A percentile compares a stretch with the other conserved stretches of the same genome.
These are phyloP conservation scores for Drosophila teissieri DNA, from an alignment of 1,140 invertebrate species.

Conservation along the genomic window DNA sequence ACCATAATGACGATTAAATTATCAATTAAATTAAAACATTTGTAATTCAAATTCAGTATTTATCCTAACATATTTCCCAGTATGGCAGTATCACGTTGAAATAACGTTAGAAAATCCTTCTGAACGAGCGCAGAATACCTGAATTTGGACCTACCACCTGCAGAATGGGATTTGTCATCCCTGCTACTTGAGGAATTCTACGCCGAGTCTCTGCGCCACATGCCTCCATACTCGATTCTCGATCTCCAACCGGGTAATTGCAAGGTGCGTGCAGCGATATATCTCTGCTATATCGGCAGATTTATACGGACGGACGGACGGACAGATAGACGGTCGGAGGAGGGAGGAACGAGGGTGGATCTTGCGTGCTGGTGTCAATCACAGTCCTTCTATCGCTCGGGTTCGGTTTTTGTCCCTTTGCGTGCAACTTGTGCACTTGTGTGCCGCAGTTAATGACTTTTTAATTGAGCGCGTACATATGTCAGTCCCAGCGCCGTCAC, in stretches of 20 bases:
- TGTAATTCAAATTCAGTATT: too few species aligned
- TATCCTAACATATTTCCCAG: too few species aligned
- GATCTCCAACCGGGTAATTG: slow-evolving; percentile 10
- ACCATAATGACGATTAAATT: too few species aligned
- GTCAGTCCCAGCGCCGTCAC: slow-evolving; percentile 71
- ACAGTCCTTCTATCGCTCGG: slow-evolving; percentile 46
- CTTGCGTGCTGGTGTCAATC: slow-evolving; percentile 76
- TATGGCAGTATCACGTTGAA: not conserved
- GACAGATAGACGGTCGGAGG: not conserved
- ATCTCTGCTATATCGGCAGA: slow-evolving; percentile 6
- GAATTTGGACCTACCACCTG: slow-evolving; percentile 1
- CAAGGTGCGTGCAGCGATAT: slow-evolving; percentile 38
- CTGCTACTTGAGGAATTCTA: slow-evolving; percentile 1
- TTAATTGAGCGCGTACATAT: slow-evolving; percentile 80
- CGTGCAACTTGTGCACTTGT: slow-evolving; percentile 1
- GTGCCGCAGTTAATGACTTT: slow-evolving; percentile 73
- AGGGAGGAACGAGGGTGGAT: slow-evolving; percentile 19
- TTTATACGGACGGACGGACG: not conserved
- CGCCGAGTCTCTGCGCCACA: not conserved
- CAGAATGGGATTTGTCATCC: not conserved
- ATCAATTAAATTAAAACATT: too few species aligned
- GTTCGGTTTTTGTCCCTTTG: slow-evolving; percentile 3
- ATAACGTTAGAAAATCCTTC: not conserved
- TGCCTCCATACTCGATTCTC: not conserved
- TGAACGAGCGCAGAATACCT: not conserved